Conservation (phyloP, 2,113 vertebrate species). For the Sander lucioperca region DNA sequence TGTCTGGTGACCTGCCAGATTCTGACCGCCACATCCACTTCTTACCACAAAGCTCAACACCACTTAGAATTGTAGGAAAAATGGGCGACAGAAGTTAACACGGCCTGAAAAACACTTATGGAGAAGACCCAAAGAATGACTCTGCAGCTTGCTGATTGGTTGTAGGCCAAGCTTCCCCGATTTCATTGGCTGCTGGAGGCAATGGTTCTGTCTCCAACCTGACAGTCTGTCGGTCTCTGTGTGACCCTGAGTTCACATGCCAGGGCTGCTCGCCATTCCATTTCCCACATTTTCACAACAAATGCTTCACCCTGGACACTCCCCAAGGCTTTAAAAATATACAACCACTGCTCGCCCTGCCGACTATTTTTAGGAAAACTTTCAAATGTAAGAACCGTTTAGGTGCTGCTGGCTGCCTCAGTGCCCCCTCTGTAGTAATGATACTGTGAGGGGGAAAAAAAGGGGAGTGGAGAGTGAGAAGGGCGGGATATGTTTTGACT, state of each 20-base stretch:
- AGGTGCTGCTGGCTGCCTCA: background rate
- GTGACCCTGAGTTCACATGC: conserved; percentile 72
- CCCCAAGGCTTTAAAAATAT: conserved; percentile 62
- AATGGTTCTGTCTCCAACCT: conserved; percentile 20
- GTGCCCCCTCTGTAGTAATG: conserved; percentile 24
- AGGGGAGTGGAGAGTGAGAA: background rate
- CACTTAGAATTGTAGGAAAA: conserved; percentile 46
- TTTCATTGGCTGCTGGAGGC: conserved; percentile 36
- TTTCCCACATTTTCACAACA: conserved; percentile 75
- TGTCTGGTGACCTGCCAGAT: conserved; percentile 24
- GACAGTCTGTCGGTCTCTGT: conserved; percentile 41
- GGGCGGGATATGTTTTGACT: background rate
- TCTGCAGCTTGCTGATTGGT: conserved; percentile 6
- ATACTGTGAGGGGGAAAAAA: conserved; percentile 36
- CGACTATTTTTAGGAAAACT: conserved; percentile 64
- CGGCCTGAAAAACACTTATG: conserved; percentile 12
- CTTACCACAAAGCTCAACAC: conserved; percentile 38
- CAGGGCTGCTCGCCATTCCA: conserved; percentile 74
- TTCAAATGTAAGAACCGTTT: conserved; percentile 37
- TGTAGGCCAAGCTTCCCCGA: background rate
- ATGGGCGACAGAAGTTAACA: conserved; percentile 19
- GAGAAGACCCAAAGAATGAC: conserved; percentile 29
- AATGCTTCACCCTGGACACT: conserved; percentile 67
- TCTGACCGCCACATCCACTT: conserved; percentile 48
- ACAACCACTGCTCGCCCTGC: background rate